These are phyloP conservation scores for Zaprionus africanus DNA, from an alignment of 1,140 invertebrate genomes.

Conservation along the genomic window DNA sequence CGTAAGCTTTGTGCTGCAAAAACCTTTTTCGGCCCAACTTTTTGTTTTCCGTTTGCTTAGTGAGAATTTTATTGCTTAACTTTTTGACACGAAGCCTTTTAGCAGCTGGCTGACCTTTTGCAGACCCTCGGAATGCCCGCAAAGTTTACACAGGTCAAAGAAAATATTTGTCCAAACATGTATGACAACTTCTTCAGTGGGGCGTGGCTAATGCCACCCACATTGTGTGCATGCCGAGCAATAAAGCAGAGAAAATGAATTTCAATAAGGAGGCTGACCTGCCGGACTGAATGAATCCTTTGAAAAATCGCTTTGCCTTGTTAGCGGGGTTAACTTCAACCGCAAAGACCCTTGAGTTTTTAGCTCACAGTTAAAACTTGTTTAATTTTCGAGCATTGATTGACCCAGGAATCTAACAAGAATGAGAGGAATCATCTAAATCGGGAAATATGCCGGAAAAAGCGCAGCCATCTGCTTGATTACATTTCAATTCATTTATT, in stretches of 20 bases:
- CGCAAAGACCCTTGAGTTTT: constrained; percentile 52
- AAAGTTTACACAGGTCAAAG: constrained; percentile 76
- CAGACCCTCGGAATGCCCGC: constrained; percentile 52
- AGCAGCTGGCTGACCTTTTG: constrained; percentile 61
- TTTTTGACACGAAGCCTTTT: constrained; percentile 64
- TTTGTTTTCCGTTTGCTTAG: constrained; percentile 31
- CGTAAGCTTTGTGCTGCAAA: constrained; percentile 7
- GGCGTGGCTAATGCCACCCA: constrained; percentile 44
- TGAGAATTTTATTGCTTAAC: constrained; percentile 68
- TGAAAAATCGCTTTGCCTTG: constrained; percentile 19
- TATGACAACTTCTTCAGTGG: constrained; percentile 62
- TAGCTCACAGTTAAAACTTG: constrained; percentile 40
- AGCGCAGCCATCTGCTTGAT: constrained; percentile 68
- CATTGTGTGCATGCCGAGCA: constrained; percentile 46
- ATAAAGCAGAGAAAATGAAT: constrained; percentile 49
- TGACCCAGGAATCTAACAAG: constrained; percentile 36
- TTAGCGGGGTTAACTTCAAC: constrained; percentile 27
- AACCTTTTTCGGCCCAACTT: constrained; percentile 19
- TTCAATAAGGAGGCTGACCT: constrained; percentile 15
- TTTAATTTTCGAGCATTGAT: constrained; percentile 63
- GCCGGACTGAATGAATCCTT: constrained; percentile 12
- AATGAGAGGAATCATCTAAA: constrained; percentile 5
- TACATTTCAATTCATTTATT: constrained; percentile 59
- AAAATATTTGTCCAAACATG: constrained; percentile 70
- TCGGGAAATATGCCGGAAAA: constrained; percentile 23